A percentile compares a stretch with the other conserved stretches of the same genome.
phyloP scores from a whole-genome alignment of 1,140 invertebrate species.

The Gerris buenoi region DNA sequence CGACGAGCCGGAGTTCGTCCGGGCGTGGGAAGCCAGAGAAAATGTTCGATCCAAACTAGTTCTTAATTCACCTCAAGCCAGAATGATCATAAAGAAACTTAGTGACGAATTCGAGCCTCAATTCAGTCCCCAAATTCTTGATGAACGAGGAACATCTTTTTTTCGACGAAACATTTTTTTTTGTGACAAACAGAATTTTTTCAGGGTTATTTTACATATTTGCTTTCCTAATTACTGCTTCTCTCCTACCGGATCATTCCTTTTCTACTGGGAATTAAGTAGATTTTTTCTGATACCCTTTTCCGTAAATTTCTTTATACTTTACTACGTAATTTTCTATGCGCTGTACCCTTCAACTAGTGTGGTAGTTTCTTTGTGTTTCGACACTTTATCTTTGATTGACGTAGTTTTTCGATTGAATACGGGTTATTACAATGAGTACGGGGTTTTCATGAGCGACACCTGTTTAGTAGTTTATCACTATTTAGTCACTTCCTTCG shows the following conservation, averaged over 20 bases:
- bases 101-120: not conserved
- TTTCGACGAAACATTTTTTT: not conserved
- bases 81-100: not conserved
- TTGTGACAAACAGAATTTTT: not conserved
- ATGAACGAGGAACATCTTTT: not conserved
- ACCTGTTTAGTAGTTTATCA: not conserved
- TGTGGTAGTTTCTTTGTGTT: not conserved
- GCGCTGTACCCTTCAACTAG: not conserved
- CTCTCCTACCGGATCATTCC: not conserved
- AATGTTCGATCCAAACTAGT: not conserved
- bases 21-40: not conserved
- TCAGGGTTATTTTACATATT: not conserved
- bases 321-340: not conserved
- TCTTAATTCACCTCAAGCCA: not conserved
- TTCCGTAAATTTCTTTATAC: not conserved
- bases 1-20: not conserved
- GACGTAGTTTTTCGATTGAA: not conserved
- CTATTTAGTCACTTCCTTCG: not conserved
- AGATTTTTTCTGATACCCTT: not conserved
- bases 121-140: not conserved
- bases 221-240: not conserved
- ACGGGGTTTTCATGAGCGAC: not conserved
- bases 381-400: not conserved
- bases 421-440: not conserved
- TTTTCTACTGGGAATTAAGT: not conserved